Evolutionary conservation across 2,888 invertebrate species (phyloP).

Genomic region (Stenolophus ochropezus): DNA sequence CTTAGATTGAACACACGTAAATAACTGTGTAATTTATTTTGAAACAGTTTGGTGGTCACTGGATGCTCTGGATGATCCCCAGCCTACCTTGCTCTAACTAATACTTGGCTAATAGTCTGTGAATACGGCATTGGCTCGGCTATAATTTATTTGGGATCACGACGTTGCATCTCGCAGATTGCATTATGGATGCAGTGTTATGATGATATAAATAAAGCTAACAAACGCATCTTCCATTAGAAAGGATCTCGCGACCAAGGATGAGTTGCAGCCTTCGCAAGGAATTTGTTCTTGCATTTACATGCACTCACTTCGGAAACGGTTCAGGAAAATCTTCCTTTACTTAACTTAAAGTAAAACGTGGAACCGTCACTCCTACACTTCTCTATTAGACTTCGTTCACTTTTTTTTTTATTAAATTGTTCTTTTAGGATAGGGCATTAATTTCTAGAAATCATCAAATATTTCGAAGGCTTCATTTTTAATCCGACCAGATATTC

Average conservation of each 20-base stretch:
- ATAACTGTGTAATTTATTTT: background rate
- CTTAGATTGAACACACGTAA: too few relatives aligned
- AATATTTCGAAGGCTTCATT: too few relatives aligned
- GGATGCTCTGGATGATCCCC: background rate
- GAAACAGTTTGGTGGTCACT: background rate
- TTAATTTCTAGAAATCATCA: too few relatives aligned
- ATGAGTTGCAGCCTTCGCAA: constrained; percentile 14
- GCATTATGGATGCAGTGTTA: constrained; percentile 17
- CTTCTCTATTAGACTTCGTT: too few relatives aligned
- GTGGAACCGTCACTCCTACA: too few relatives aligned
- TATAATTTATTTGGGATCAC: constrained; percentile 35
- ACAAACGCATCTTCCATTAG: constrained; percentile 18
- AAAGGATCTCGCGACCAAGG: background rate
- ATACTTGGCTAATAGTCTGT: constrained; percentile 20
- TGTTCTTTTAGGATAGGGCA: too few relatives aligned
- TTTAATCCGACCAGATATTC: too few relatives aligned
- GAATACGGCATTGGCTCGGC: constrained; percentile 19
- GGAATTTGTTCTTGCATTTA: background rate
- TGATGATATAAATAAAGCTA: constrained; percentile 5
- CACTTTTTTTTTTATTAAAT: too few relatives aligned
- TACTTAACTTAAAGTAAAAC: background rate
- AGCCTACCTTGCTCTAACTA: constrained; percentile 23
- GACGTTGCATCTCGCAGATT: background rate
- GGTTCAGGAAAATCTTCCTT: background rate
- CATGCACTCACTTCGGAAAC: background rate